Conservation (phyloP, 2,888 invertebrate genomes). For the Xylophagus ater region DNA sequence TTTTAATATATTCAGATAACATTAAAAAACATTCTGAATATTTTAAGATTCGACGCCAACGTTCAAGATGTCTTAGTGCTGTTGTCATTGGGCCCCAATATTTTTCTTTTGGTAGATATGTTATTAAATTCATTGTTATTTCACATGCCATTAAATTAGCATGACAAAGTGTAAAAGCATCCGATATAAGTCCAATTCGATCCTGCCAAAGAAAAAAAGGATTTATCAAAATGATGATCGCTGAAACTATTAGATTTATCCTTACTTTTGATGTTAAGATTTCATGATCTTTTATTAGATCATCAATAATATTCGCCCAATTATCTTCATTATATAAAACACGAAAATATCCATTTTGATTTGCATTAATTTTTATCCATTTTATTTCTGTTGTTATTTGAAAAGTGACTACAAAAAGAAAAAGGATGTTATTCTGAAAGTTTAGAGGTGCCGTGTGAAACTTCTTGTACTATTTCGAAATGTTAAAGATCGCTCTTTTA, state of each 20-base stretch:
- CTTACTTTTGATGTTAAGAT: constrained; percentile 33
- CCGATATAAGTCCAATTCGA: constrained; percentile 38
- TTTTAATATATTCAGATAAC: constrained; percentile 38
- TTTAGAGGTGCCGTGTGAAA: no score
- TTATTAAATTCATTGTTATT: constrained; percentile 37
- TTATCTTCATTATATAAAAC: constrained; percentile 37
- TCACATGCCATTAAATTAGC: constrained; percentile 38
- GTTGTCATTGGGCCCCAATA: constrained; percentile 37
- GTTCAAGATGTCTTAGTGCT: constrained; percentile 35
- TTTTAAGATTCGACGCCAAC: constrained; percentile 40
- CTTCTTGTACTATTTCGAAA: no score
- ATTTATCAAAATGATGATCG: no score
- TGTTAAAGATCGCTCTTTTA: no score
- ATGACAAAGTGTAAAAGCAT: constrained; percentile 39
- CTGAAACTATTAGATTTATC: neutral
- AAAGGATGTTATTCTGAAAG: no score
- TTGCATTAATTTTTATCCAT: constrained; percentile 39
- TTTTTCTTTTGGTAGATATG: constrained; percentile 36
- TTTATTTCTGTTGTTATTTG: constrained; percentile 35
- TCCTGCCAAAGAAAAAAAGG: no score
- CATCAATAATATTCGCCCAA: constrained; percentile 35
- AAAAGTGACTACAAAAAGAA: constrained; percentile 28
- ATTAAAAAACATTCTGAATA: constrained; percentile 39
- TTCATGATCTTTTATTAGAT: constrained; percentile 30
- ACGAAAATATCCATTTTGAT: constrained; percentile 37